Conservation (phyloP, 64 coral and sea anemone species). For the Stichodactyla helianthus region DNA sequence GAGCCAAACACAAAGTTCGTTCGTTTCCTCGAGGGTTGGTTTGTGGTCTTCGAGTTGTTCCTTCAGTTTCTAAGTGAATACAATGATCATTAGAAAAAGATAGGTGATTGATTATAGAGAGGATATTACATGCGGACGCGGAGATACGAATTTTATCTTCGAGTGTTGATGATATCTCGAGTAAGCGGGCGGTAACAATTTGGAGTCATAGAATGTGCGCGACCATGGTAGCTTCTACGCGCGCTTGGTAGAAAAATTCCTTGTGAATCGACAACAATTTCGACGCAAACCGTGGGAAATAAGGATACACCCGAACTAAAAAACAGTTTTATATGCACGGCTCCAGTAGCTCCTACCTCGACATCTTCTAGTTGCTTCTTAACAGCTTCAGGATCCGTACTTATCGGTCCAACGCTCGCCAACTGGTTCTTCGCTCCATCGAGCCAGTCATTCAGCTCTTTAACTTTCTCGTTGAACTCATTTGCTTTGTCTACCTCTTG, state of each 20-base stretch:
- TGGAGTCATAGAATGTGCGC: too few relatives aligned
- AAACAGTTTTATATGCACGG: not conserved
- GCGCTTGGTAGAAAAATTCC: too few relatives aligned
- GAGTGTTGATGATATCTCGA: too few relatives aligned
- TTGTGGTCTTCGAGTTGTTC: constrained; percentile 69
- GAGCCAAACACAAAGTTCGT: constrained; percentile 65
- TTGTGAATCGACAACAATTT: not conserved
- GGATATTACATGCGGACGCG: too few relatives aligned
- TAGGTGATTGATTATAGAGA: too few relatives aligned
- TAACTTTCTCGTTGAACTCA: constrained; percentile 82
- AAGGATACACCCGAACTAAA: too few relatives aligned
- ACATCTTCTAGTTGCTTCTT: constrained; percentile 63
- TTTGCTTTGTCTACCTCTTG: constrained; percentile 55
- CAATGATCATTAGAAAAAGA: not conserved
- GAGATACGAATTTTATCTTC: too few relatives aligned
- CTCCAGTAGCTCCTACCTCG: constrained; percentile 2
- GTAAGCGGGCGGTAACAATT: too few relatives aligned
- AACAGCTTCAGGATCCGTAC: constrained; percentile 64
- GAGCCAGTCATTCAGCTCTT: constrained; percentile 62
- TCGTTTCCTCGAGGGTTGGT: constrained; percentile 61
- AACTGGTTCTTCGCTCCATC: constrained; percentile 46
- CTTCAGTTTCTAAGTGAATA: constrained; percentile 49
- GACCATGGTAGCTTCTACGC: too few relatives aligned
- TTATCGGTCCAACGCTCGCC: constrained; percentile 45
- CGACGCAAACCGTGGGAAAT: not conserved